Evolutionary conservation across 2,888 invertebrate species (phyloP).

Genomic region (Noctua pronuba): DNA sequence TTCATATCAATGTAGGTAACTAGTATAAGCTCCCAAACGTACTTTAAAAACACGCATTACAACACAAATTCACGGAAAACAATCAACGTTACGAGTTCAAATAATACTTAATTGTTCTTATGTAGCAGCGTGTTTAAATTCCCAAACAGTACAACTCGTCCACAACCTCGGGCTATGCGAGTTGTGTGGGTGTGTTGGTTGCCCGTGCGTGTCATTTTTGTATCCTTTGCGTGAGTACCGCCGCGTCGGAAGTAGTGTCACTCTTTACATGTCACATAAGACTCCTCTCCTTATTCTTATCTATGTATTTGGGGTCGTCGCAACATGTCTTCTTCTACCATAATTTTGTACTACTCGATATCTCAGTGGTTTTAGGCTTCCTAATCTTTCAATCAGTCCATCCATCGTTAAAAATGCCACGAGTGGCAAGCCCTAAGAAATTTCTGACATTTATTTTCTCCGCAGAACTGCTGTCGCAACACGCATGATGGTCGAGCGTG

Average conservation of each 20-base stretch:
- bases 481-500: no score
- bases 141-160: conserved; percentile 7
- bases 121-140: conserved; percentile 50
- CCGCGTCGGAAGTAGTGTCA: neutral
- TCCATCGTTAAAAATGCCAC: no score
- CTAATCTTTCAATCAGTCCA: neutral
- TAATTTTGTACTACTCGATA: neutral
- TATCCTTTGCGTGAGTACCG: no score
- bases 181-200: no score
- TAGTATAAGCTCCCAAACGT: conserved; percentile 7
- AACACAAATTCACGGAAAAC: conserved; percentile 37
- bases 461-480: neutral
- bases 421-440: neutral
- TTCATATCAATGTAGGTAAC: conserved; percentile 23
- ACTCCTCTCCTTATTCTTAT: neutral
- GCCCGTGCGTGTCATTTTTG: neutral
- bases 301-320: neutral
- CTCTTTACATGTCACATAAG: no score
- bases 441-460: neutral
- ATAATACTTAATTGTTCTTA: conserved; percentile 59
- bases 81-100: conserved; percentile 47
- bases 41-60: conserved; percentile 24
- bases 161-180: neutral
- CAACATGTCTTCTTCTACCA: neutral
- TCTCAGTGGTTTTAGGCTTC: neutral